Evolutionary conservation across 2,888 invertebrate genomes (phyloP).

Genomic region (Eutolmus rufibarbis): DNA sequence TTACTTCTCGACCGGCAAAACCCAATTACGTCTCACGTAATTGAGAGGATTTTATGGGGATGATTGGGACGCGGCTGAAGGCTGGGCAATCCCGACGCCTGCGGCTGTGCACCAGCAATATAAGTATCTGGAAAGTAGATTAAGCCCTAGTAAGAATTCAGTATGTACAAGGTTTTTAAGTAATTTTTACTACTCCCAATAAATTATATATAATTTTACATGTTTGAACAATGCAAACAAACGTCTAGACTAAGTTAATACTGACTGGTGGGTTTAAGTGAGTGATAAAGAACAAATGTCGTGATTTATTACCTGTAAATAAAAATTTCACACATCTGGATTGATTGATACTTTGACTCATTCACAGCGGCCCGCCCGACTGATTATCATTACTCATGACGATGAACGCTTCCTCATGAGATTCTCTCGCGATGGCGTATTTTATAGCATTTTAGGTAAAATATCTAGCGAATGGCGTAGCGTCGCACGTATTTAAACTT

Average conservation of each 20-base stretch:
- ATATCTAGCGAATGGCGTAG: not conserved
- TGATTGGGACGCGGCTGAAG: not conserved
- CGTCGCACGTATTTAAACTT: slow-evolving; percentile 4
- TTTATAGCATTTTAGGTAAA: not conserved
- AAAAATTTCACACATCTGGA: not conserved
- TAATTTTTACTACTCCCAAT: not conserved
- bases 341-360: not conserved
- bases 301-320: not conserved
- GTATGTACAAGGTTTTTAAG: slow-evolving; percentile 19
- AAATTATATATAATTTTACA: not conserved
- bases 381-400: not conserved
- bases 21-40: not conserved
- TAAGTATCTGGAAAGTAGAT: not conserved
- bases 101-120: slow-evolving; percentile 1
- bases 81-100: not conserved
- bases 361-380: not conserved
- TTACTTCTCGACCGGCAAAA: not conserved
- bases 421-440: not conserved
- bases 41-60: slow-evolving; percentile 5
- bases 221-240: slow-evolving; percentile 14
- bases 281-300: not conserved
- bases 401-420: not conserved
- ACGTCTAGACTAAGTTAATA: not conserved
- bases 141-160: slow-evolving; percentile 2
- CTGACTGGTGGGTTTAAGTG: not conserved